Evolutionary conservation across 2,113 vertebrate species (phyloP), one percentile per base, ranked within the genome.

Genomic region (Benitochromis conjunctus): DNA sequence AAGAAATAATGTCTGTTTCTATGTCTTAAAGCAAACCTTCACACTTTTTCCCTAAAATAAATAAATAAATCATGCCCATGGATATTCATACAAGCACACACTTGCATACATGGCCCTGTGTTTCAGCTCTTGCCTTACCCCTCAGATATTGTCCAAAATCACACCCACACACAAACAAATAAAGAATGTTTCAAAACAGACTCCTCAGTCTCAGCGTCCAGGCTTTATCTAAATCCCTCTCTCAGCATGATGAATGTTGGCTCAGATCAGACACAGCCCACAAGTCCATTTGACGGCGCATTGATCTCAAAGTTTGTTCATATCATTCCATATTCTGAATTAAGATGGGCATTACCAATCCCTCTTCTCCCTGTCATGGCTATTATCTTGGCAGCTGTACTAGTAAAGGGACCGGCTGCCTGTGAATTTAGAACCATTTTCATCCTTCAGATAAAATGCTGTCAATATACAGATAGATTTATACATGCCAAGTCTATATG

Each of bases 141-240:
- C 7, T 88, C 34, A 36, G 7, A 86, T 64, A 76, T 21, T 81
- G 79, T 87, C 80, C 78, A 48, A 76, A 82, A 88, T 85, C 82
- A 78, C 71, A 89, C 71, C 80, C 79, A 64, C 85, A 64, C 85
- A 62, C 18, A 71, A 81, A 76, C 84, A 85, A 51, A 88, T 38
- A 81, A 21, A 69, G 71, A 88, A 85, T 38, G 31, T 83, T 89
- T 88, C 34, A 84, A 88, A 88, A 74, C 43, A 29, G 18, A 85
- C 62, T 82, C 80, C 46, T 55, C 31, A 53, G 53, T 82, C 43
- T 80, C 74, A 58, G 89, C 79, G 74, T 80, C 56, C 56, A 29
- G 84, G 86, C 64, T 82, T 89, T 76, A 88, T 89, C 85, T 88
- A 91, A 91, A 92, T 94, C 89, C 86, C 86, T 77, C 34, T 80